Base-by-base conservation (phyloP, 2,797 vertebrate species). In the Telmatherina bonti region DNA sequence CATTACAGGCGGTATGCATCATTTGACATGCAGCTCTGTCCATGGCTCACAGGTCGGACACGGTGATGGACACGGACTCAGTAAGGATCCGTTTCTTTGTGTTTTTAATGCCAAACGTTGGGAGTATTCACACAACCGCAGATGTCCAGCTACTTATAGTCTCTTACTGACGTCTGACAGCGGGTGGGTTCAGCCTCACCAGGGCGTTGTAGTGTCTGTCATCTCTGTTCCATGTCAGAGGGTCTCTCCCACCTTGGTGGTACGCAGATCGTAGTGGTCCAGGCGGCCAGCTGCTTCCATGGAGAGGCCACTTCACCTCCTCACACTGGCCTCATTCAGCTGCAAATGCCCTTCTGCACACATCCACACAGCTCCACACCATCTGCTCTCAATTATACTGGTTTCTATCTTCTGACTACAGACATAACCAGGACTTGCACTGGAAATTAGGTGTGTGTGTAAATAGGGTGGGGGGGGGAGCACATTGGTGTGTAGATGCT, bases 301-400 rank as follows among this genome's bases (percentile, higher is more conserved):
- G 68, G 78, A 91, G 88, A 62, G 81, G 63, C 90, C 86, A 84
- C 89, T 92, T 89, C 88, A 84, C 87, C 85, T 83, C 56, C 1
- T 86, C 86, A 90, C 89, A 88, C 82, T 71, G 87, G 70, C 70
- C 87, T 85, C 85, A 85, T 89, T 91, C 90, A 92, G 91, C 87
- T 93, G 88, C 89, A 91, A 91, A 91, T 89, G 90, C 90, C 89
- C 81, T 79, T 31, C 30, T 41, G 26, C 63, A 56, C 72, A 31
- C 33, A 35, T 49, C 29, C 78, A 31, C 22, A 62, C 53, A 49
- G 81, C 73, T 78, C 47, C 74, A 78, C 76, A 71, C 87, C 88
- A 92, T 92, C 90, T 93, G 91, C 82, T 91, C 90, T 85, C 91
- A 84, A 88, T 93, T 92, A 91, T 77, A 73, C 76, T 91, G 87